Evolutionary conservation across 2,888 invertebrate genomes (phyloP).

Genomic region (Hydroisotoma schaefferi): DNA sequence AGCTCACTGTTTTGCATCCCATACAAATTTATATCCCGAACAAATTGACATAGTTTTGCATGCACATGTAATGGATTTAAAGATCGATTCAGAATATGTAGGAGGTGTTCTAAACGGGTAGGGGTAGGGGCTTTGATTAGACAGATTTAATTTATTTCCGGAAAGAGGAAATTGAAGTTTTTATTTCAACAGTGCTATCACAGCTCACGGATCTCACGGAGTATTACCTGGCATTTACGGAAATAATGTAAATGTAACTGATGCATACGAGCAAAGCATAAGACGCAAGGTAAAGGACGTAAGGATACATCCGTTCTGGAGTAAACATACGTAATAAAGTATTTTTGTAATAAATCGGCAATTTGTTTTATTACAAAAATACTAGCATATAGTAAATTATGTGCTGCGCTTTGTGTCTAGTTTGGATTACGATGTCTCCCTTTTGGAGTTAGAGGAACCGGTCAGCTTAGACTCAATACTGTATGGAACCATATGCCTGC

Average conservation of each 20-base stretch:
- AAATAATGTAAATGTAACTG: neutral
- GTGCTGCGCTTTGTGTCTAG: too few species aligned
- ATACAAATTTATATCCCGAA: neutral
- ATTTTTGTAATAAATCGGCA: neutral
- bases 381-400: too few species aligned
- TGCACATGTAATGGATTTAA: slow-evolving; percentile 18
- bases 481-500: slow-evolving; percentile 4
- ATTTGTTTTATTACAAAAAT: neutral
- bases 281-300: slow-evolving; percentile 10
- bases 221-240: slow-evolving; percentile 7
- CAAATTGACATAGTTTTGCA: slow-evolving; percentile 13
- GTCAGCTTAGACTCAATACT: slow-evolving; percentile 8
- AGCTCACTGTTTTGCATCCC: too few species aligned
- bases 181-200: neutral
- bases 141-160: neutral
- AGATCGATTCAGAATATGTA: slow-evolving; percentile 1
- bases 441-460: slow-evolving; percentile 6
- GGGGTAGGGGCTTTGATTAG: neutral
- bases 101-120: slow-evolving; percentile 4
- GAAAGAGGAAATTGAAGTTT: neutral
- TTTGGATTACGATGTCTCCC: slow-evolving; percentile 16
- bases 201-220: neutral
- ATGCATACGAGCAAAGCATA: slow-evolving; percentile 14
- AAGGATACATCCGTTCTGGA: slow-evolving; percentile 19
- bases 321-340: neutral